phyloP scores from a whole-genome alignment of 2,797 vertebrate species.

The Botia kubotai region DNA sequence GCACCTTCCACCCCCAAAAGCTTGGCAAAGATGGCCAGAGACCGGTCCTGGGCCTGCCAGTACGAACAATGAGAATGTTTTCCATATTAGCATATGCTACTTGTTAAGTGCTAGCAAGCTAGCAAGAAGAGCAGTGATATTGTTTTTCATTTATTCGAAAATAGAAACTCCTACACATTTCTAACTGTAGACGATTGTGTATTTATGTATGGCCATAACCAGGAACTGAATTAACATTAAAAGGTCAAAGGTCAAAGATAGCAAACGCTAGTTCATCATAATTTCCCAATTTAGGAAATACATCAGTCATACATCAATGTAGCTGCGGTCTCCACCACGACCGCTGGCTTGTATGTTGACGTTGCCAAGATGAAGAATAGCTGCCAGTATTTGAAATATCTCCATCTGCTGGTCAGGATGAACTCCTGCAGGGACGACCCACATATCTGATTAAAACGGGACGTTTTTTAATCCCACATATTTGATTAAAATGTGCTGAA shows the following conservation, averaged over 20 bases:
- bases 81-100: slow-evolving; percentile 12
- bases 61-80: background rate
- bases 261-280: too few relatives aligned
- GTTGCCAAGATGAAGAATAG: slow-evolving; percentile 82
- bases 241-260: background rate
- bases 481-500: background rate
- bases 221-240: background rate
- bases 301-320: slow-evolving; percentile 70
- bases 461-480: background rate
- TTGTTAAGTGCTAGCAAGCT: slow-evolving; percentile 1
- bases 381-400: slow-evolving; percentile 79
- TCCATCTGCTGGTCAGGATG: slow-evolving; percentile 81
- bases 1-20: slow-evolving; percentile 77
- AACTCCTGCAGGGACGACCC: slow-evolving; percentile 73
- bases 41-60: slow-evolving; percentile 71
- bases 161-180: background rate
- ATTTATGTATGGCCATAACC: background rate
- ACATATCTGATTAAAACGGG: background rate
- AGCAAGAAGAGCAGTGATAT: background rate
- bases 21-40: slow-evolving; percentile 75
- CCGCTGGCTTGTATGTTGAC: slow-evolving; percentile 73
- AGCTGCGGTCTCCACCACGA: slow-evolving; percentile 75
- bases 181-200: background rate
- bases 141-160: background rate
- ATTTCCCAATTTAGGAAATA: background rate